Evolutionary conservation across 2,113 vertebrate species (phyloP).

Genomic region (Gymnogyps californianus): DNA sequence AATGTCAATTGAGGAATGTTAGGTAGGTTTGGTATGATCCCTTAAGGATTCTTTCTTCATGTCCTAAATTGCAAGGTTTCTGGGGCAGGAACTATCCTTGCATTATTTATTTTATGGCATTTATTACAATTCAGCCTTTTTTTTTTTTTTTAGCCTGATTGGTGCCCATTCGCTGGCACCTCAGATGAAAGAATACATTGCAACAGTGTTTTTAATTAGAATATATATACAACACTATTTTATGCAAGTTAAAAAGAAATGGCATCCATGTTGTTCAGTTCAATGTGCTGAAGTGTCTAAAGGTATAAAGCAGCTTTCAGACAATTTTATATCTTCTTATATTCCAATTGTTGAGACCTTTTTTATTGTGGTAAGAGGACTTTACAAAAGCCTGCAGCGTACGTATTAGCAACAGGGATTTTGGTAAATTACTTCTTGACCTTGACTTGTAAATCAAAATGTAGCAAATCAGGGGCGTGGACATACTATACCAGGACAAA

Average conservation of each 20-base stretch:
- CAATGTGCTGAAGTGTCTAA: not conserved
- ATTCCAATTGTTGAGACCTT: not conserved
- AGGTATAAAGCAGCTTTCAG: not conserved
- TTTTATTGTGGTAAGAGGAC: not conserved
- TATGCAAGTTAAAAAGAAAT: not conserved
- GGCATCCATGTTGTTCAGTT: not conserved
- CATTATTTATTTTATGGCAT: constrained; percentile 39
- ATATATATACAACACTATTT: not conserved
- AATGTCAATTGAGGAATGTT: not conserved
- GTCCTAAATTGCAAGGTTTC: constrained; percentile 54
- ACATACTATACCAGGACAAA: not conserved
- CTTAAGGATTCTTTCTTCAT: constrained; percentile 24
- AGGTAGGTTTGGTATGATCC: constrained; percentile 26
- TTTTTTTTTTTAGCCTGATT: not conserved
- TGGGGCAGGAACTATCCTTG: constrained; percentile 35
- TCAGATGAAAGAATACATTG: not conserved
- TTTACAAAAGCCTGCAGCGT: not conserved
- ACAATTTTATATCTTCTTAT: not conserved
- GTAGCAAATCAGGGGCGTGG: not conserved
- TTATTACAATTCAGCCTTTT: not conserved
- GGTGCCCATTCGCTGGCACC: not conserved
- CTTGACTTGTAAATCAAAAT: constrained; percentile 16
- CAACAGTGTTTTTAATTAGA: not conserved
- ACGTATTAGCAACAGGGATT: not conserved
- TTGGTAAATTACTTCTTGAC: not conserved